Conservation (phyloP, 2,113 vertebrate genomes). For the Reinhardtius hippoglossoides region DNA sequence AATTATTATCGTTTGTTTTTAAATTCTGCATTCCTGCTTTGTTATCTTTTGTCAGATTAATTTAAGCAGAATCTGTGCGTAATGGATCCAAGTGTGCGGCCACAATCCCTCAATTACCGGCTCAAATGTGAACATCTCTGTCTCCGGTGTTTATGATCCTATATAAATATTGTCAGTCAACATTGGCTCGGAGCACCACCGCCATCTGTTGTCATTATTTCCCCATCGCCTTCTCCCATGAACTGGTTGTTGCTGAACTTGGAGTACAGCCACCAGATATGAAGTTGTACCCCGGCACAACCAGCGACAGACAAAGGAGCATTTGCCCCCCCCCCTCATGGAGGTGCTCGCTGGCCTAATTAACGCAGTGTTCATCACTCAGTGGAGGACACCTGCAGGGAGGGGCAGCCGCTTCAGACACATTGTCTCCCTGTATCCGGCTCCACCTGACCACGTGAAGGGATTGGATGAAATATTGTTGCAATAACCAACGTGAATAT, state of each 20-base stretch:
- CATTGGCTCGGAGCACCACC: background rate
- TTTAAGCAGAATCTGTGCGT: background rate
- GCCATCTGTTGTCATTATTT: background rate
- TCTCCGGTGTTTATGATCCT: no score
- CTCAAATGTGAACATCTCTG: background rate
- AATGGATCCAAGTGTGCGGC: background rate
- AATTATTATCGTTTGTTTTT: background rate
- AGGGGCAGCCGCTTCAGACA: slow-evolving; percentile 20
- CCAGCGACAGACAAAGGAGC: slow-evolving; percentile 47
- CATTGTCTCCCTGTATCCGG: background rate
- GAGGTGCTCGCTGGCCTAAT: slow-evolving; percentile 53
- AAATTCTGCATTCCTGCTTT: background rate
- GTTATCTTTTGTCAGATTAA: background rate
- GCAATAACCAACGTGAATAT: background rate
- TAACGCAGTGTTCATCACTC: slow-evolving; percentile 44
- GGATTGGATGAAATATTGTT: background rate
- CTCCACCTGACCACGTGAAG: background rate
- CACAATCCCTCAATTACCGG: background rate
- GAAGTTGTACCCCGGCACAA: slow-evolving; percentile 20
- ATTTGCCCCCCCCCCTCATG: background rate
- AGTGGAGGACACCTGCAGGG: slow-evolving; percentile 53
- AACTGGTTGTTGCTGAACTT: slow-evolving; percentile 10
- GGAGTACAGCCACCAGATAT: slow-evolving; percentile 15
- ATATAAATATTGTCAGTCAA: no score
- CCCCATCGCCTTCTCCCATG: background rate